phyloP scores from a whole-genome alignment of 2,797 vertebrate genomes.

The Cirrhinus molitorella region DNA sequence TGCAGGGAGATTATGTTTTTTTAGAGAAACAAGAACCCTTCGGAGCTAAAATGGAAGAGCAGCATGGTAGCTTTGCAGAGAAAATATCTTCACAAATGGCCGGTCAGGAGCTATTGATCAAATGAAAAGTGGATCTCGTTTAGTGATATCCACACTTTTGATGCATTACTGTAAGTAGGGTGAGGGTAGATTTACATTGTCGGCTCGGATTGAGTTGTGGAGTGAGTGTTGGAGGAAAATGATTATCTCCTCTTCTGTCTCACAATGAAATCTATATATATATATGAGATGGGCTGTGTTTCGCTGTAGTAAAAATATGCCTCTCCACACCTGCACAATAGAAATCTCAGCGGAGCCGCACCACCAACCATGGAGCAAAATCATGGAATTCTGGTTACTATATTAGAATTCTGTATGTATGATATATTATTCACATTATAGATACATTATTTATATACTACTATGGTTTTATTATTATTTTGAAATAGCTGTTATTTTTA shows the following conservation, averaged over 20 bases:
- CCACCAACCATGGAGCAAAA: background rate
- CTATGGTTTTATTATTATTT: no score
- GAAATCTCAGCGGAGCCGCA: background rate
- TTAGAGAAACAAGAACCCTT: slow-evolving; percentile 35
- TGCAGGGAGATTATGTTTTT: slow-evolving; percentile 39
- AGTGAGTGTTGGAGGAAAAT: slow-evolving; percentile 41
- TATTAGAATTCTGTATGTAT: background rate
- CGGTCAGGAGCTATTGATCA: slow-evolving; percentile 56
- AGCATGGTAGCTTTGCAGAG: slow-evolving; percentile 14
- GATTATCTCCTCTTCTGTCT: slow-evolving; percentile 26
- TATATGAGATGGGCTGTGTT: slow-evolving; percentile 18
- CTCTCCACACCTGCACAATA: slow-evolving; percentile 22
- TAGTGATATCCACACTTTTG: slow-evolving; percentile 34
- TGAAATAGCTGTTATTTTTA: no score
- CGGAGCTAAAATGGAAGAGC: slow-evolving; percentile 42
- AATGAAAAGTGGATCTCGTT: slow-evolving; percentile 50
- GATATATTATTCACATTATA: slow-evolving; percentile 3
- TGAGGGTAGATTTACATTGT: slow-evolving; percentile 58
- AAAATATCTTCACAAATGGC: slow-evolving; percentile 45
- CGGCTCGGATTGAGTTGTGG: slow-evolving; percentile 44
- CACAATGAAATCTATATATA: slow-evolving; percentile 38
- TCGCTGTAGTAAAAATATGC: slow-evolving; percentile 33
- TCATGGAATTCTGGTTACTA: background rate
- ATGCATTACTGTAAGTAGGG: slow-evolving; percentile 44
- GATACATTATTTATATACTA: no score